These are phyloP conservation scores for Chiridota heheva DNA, from an alignment of 35 echinoderm and acorn worm genomes.

Conservation along the genomic window DNA sequence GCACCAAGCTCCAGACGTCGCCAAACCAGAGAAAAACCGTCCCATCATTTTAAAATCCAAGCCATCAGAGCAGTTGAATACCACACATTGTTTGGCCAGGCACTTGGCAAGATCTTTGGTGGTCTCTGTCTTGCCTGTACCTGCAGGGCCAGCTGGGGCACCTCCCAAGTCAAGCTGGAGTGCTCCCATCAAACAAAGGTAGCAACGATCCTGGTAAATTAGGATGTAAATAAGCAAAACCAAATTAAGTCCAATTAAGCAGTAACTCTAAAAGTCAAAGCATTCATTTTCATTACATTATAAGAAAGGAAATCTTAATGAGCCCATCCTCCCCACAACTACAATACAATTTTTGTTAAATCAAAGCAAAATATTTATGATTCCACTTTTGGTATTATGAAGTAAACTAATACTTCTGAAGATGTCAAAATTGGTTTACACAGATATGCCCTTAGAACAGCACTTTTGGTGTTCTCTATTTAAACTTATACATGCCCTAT, in stretches of 20 bases:
- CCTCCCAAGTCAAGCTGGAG: conserved; percentile 95
- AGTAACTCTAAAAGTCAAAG: neutral
- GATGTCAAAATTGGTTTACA: too few relatives aligned
- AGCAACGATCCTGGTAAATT: conserved; percentile 85
- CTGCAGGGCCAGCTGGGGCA: conserved; percentile 91
- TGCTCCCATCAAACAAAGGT: conserved; percentile 96
- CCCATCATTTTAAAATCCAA: conserved; percentile 98
- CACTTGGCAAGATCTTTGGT: conserved; percentile 94
- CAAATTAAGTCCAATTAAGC: neutral
- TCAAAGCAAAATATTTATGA: too few relatives aligned
- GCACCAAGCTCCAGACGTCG: conserved; percentile 92
- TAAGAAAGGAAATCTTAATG: neutral
- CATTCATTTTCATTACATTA: neutral
- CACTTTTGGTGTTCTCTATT: too few relatives aligned
- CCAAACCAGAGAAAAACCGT: conserved; percentile 84
- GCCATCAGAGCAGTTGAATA: conserved; percentile 98
- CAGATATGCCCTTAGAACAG: too few relatives aligned
- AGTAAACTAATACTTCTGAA: too few relatives aligned
- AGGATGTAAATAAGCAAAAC: too few relatives aligned
- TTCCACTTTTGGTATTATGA: too few relatives aligned
- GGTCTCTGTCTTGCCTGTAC: conserved; percentile 96
- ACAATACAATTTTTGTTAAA: too few relatives aligned
- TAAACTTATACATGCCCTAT: too few relatives aligned
- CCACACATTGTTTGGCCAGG: conserved; percentile 95
- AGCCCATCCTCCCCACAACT: too few relatives aligned